phyloP scores from a whole-genome alignment of 2,113 vertebrate genomes.

The Illadopsis cleaveri region DNA sequence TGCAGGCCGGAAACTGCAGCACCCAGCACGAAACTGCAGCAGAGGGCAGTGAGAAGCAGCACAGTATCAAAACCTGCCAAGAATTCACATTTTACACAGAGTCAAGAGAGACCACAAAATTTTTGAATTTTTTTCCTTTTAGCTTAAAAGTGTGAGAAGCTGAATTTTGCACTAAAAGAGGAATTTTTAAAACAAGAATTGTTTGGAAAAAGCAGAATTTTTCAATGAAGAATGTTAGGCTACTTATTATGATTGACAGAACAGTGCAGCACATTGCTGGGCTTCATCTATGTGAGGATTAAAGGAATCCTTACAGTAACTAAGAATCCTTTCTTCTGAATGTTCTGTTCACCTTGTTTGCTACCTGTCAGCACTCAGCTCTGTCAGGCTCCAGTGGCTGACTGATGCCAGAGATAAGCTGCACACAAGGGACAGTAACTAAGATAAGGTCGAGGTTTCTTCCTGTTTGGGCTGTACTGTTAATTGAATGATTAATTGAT shows the following conservation, averaged over 20 bases:
- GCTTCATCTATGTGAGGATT: background rate
- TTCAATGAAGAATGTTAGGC: background rate
- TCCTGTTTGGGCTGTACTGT: background rate
- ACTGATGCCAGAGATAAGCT: slow-evolving; percentile 1
- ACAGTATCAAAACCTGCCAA: background rate
- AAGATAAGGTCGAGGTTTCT: background rate
- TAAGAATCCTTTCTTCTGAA: background rate
- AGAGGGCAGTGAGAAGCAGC: background rate
- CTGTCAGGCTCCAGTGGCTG: slow-evolving; percentile 18
- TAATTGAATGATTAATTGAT: slow-evolving; percentile 16
- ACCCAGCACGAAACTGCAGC: background rate
- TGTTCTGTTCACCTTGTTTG: background rate
- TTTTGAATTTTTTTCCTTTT: background rate
- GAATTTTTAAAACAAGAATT: background rate
- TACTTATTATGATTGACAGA: background rate
- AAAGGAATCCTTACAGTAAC: background rate
- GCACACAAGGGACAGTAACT: slow-evolving; percentile 31
- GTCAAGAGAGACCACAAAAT: background rate
- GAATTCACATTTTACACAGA: background rate
- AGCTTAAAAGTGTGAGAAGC: background rate
- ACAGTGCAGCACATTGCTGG: background rate
- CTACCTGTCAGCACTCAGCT: background rate
- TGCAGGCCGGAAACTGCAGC: background rate
- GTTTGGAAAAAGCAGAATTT: background rate
- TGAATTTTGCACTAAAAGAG: background rate